These are phyloP conservation scores for Phalanger gymnotis DNA, from an alignment of 2,797 vertebrate genomes.

Conservation along the genomic window DNA sequence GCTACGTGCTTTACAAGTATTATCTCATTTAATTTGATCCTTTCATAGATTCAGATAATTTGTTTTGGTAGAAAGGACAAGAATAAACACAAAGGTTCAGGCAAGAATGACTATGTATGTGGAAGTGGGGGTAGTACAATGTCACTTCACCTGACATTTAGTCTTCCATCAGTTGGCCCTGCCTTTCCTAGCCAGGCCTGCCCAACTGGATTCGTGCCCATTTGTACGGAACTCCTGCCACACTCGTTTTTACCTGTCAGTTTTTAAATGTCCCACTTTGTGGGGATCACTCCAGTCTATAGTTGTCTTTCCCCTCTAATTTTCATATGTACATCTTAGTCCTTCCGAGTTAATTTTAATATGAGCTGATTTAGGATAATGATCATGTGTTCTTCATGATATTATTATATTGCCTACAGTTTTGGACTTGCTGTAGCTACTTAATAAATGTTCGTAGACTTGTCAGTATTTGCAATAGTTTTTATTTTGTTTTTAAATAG, in stretches of 20 bases:
- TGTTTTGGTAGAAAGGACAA: not conserved
- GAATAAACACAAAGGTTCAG: not conserved
- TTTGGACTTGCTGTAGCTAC: not conserved
- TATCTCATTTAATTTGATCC: not conserved
- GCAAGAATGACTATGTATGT: not conserved
- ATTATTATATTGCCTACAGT: not conserved
- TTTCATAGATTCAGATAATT: not conserved
- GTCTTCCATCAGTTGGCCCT: not conserved
- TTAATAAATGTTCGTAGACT: not conserved
- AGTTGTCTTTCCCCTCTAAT: not conserved
- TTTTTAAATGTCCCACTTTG: not conserved
- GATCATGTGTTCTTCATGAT: not conserved
- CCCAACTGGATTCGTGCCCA: not conserved
- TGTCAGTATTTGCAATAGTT: not conserved
- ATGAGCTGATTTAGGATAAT: not conserved
- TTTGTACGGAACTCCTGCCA: not conserved
- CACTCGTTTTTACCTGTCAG: not conserved
- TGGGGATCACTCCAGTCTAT: not conserved
- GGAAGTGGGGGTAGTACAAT: not conserved
- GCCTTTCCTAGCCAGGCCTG: not conserved
- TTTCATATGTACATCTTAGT: not conserved
- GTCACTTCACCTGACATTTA: not conserved
- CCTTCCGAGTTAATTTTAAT: not conserved
- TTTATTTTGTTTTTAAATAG: not conserved
- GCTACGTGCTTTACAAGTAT: not conserved